These are phyloP conservation scores for Drosophila hamatofila DNA, from an alignment of 2,888 invertebrate genomes.

Conservation along the genomic window DNA sequence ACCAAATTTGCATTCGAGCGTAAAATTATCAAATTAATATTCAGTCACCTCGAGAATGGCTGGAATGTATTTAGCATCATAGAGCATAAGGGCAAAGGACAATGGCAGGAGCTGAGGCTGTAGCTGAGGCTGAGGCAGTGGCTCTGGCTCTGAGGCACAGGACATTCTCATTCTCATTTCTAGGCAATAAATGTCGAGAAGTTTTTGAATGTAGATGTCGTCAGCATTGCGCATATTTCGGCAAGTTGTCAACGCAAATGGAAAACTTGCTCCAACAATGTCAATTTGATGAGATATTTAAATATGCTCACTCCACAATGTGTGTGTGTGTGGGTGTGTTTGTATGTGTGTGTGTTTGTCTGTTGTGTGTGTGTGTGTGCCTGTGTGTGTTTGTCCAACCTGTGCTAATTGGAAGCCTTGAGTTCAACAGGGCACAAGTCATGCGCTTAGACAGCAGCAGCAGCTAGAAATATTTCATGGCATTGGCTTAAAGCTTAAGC, in stretches of 20 bases:
- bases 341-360: too few relatives aligned
- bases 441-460: not conserved
- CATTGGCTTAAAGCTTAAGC: not conserved
- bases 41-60: slow-evolving; percentile 55
- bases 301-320: slow-evolving; percentile 45
- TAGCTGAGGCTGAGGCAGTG: not conserved
- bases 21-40: slow-evolving; percentile 78
- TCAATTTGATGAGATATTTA: slow-evolving; percentile 72
- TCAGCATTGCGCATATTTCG: slow-evolving; percentile 58
- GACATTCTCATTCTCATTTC: slow-evolving; percentile 22
- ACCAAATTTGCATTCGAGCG: slow-evolving; percentile 79
- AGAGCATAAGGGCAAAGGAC: not conserved
- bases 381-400: slow-evolving; percentile 21
- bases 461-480: not conserved
- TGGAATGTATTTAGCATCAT: slow-evolving; percentile 13
- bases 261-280: slow-evolving; percentile 70
- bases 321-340: not conserved
- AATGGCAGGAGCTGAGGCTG: not conserved
- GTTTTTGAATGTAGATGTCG: slow-evolving; percentile 45
- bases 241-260: slow-evolving; percentile 74
- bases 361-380: not conserved
- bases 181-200: slow-evolving; percentile 72
- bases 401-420: slow-evolving; percentile 61
- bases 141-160: not conserved
- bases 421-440: slow-evolving; percentile 39